Conservation (phyloP, 2,888 invertebrate species). For the Sisyra terminalis region DNA sequence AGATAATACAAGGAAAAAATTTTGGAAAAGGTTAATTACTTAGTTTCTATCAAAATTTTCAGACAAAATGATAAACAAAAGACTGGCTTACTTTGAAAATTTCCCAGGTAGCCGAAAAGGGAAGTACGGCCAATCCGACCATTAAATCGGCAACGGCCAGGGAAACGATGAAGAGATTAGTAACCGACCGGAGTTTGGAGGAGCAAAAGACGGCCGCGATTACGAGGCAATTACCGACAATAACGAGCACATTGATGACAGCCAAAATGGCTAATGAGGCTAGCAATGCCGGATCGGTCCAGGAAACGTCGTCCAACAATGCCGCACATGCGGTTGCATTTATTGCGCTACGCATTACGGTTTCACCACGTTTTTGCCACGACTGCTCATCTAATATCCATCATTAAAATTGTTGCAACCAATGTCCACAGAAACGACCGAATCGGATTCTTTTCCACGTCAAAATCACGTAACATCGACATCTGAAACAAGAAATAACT, state of each 20-base stretch:
- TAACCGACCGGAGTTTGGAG: constrained; percentile 83
- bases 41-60: no score
- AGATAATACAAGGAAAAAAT: no score
- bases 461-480: no score
- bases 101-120: constrained; percentile 90
- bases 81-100: constrained; percentile 75
- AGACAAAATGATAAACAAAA: no score
- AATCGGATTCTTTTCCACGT: no score
- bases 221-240: constrained; percentile 81
- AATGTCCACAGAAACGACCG: no score
- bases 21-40: no score
- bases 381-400: no score
- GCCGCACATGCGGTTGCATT: constrained; percentile 70
- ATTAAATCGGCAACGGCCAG: constrained; percentile 90
- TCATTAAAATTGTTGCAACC: no score
- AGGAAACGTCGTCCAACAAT: constrained; percentile 62
- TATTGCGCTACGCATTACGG: constrained; percentile 50
- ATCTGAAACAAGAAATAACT: no score
- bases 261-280: constrained; percentile 61
- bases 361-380: no score
- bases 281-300: constrained; percentile 65
- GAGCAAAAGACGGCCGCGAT: constrained; percentile 84
- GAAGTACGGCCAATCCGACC: constrained; percentile 89
- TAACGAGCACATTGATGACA: constrained; percentile 75
- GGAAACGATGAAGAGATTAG: constrained; percentile 93